Evolutionary conservation across 2,797 vertebrate genomes (phyloP), one percentile per base, ranked within the genome.

Genomic region (Chaunax sp.): DNA sequence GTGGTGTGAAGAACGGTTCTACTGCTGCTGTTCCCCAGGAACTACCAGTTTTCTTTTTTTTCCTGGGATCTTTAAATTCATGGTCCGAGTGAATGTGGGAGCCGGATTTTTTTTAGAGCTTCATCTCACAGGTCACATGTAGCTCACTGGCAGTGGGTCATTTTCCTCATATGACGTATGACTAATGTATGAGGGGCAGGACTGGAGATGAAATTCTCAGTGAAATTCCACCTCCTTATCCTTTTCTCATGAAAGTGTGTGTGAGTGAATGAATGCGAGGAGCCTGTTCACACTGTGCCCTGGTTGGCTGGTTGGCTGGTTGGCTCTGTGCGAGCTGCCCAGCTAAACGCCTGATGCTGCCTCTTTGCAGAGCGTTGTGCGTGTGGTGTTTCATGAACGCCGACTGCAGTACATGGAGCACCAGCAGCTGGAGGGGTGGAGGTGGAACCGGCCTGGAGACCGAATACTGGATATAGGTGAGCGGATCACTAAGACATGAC

Each of bases 351-450:
- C 35, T 28, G 40, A 19, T 59, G 44, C 77, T 9, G 25, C 73
- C 35, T 81, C 56, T 85, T 61, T 78, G 19, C 92, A 98, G 97
- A 98, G 97, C 82, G 95, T 95, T 52, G 93, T 98, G 60, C 95
- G 96, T 0, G 96, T 98, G 37, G 94, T 97, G 85, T 98, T 98
- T 80, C 97, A 98, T 0, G 96, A 98, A 69, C 95, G 96, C 1
- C 95, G 96, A 1, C 90, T 98, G 80, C 97, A 98, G 87, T 98
- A 97, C 59, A 95, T 92, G 0, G 97, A 98, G 78, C 96, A 97
- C 77, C 96, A 97, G 80, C 97, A 98, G 90, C 92, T 98, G 3
- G 97, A 98, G 80, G 95, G 96, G 50, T 98, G 97, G 97, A 93
- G 94, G 69, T 98, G 97, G 97, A 97, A 93, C 86, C 85, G 97